These are phyloP conservation scores for Spilosoma lubricipeda DNA, from an alignment of 2,888 invertebrate species.

Conservation along the genomic window DNA sequence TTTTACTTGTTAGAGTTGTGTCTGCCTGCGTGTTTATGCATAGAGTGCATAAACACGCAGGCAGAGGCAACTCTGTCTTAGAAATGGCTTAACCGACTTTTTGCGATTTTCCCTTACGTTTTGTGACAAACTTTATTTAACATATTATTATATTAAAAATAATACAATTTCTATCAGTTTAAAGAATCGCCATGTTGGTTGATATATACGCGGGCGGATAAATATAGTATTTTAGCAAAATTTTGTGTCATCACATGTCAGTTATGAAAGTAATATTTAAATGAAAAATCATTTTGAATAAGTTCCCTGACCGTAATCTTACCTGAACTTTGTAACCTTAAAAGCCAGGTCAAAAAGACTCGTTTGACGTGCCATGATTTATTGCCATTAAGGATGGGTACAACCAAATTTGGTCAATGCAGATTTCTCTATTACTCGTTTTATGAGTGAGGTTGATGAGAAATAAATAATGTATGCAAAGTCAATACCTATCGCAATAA, in stretches of 20 bases:
- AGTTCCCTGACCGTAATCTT: background rate
- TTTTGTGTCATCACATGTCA: no score
- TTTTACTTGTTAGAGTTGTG: no score
- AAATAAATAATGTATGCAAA: conserved; percentile 30
- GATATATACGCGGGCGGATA: no score
- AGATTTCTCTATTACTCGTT: conserved; percentile 21
- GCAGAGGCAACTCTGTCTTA: no score
- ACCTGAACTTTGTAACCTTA: conserved; percentile 1
- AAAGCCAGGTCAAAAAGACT: conserved; percentile 2
- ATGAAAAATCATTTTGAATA: background rate
- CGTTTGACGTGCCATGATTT: conserved; percentile 3
- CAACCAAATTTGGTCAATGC: conserved; percentile 1
- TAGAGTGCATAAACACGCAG: no score
- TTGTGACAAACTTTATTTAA: no score
- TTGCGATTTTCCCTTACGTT: no score
- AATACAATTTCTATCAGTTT: no score
- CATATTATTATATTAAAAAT: no score
- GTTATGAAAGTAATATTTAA: background rate
- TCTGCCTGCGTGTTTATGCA: no score
- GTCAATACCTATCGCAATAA: conserved; percentile 31
- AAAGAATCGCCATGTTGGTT: no score
- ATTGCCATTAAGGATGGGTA: background rate
- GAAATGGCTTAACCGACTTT: no score
- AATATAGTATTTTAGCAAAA: background rate
- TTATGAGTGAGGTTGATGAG: conserved; percentile 26